Evolutionary conservation across 2,113 vertebrate genomes (phyloP).

Genomic region (Callaeas wilsoni): DNA sequence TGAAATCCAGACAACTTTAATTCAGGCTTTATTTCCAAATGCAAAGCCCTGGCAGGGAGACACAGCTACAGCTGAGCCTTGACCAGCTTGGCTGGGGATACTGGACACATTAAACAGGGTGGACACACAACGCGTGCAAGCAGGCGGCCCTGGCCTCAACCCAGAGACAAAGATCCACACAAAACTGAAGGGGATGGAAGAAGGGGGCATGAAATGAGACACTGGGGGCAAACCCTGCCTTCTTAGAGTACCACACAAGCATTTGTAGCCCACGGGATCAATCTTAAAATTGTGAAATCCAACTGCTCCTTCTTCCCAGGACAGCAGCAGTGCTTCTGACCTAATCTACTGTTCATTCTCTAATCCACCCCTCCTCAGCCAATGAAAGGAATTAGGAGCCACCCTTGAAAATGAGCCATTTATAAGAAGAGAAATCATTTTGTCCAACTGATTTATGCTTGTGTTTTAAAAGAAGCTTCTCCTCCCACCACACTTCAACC

Average conservation of each 20-base stretch:
- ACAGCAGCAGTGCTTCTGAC: neutral
- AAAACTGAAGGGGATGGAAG: neutral
- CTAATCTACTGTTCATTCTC: neutral
- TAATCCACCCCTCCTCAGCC: neutral
- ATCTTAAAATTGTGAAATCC: neutral
- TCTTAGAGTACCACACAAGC: neutral
- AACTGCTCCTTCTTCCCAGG: neutral
- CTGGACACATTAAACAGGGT: neutral
- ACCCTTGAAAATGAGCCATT: neutral
- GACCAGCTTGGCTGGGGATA: neutral
- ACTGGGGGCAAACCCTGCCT: neutral
- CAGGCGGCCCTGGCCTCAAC: neutral
- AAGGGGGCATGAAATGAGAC: neutral
- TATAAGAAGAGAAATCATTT: neutral
- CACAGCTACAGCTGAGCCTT: neutral
- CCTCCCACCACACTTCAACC: neutral
- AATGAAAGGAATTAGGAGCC: neutral
- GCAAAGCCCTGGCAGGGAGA: neutral
- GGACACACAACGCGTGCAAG: rapidly evolving
- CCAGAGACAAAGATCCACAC: neutral
- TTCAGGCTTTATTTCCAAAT: neutral
- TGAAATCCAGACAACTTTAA: neutral
- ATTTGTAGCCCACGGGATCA: neutral
- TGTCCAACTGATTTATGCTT: neutral
- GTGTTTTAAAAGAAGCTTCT: neutral